A percentile compares a stretch with the other conserved stretches of the same genome.
phyloP scores from a whole-genome alignment of 2,888 invertebrate species.

The Augiades crinisus region DNA sequence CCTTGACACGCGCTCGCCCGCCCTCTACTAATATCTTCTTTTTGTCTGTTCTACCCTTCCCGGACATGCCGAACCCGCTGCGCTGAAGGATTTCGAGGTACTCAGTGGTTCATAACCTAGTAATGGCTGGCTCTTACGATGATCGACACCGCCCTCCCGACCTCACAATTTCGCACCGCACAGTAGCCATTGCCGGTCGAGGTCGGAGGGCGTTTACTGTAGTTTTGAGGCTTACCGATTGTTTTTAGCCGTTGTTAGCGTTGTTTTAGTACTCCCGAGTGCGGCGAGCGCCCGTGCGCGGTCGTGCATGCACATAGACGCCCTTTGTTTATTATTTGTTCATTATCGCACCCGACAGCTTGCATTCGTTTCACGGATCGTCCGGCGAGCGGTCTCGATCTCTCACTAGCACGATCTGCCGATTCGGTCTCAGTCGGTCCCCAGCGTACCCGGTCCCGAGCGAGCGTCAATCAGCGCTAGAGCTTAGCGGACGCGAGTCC shows the following conservation, averaged over 20 bases:
- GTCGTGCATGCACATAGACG: constrained; percentile 79
- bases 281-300: constrained; percentile 77
- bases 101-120: constrained; percentile 79
- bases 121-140: constrained; percentile 75
- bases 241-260: constrained; percentile 81
- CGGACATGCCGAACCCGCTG: constrained; percentile 85
- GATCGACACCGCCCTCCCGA: constrained; percentile 64
- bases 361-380: constrained; percentile 74
- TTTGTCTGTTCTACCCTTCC: constrained; percentile 87
- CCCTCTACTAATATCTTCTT: constrained; percentile 84
- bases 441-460: constrained; percentile 59
- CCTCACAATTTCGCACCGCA: constrained; percentile 65
- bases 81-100: constrained; percentile 94
- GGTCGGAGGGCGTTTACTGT: constrained; percentile 82
- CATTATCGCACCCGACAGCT: constrained; percentile 78
- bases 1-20: constrained; percentile 84
- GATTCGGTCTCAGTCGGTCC: constrained; percentile 47
- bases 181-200: constrained; percentile 74
- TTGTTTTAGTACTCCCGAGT: constrained; percentile 79
- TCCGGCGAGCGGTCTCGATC: constrained; percentile 73
- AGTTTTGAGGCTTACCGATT: constrained; percentile 82
- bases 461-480: constrained; percentile 57
- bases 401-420: constrained; percentile 64
- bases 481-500: constrained; percentile 62
- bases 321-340: constrained; percentile 78